Percentiles rank a stretch among this genome's conserved stretches.
Conservation (phyloP, 2,797 vertebrate species). For the Anabacerthia variegaticeps region DNA sequence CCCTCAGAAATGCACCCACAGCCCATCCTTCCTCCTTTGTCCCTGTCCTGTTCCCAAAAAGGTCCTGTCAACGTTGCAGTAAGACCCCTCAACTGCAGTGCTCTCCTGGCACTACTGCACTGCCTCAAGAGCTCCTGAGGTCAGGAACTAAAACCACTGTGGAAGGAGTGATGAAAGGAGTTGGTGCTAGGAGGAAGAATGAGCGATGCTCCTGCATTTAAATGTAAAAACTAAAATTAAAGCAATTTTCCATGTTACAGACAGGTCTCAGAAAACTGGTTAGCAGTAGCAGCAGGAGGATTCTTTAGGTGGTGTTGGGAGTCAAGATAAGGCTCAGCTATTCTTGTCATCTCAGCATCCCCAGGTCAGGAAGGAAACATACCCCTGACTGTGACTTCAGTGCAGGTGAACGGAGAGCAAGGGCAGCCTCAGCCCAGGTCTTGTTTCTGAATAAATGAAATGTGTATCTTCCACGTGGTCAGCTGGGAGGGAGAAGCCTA, state of each 20-base stretch:
- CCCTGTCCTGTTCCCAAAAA: not conserved
- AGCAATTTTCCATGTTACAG: not conserved
- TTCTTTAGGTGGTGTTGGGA: not conserved
- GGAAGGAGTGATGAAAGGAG: not conserved
- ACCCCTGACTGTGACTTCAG: not conserved
- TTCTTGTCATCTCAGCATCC: not conserved
- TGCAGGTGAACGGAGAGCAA: not conserved
- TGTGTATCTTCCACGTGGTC: conserved; percentile 4
- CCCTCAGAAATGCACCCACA: not conserved
- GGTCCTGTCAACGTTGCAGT: not conserved
- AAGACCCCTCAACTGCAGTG: not conserved
- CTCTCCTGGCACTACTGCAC: not conserved
- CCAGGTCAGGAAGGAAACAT: not conserved
- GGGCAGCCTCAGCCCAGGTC: not conserved
- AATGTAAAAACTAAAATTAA: not conserved
- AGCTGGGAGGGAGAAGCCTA: conserved; percentile 23
- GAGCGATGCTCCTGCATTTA: not conserved
- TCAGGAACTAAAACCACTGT: not conserved
- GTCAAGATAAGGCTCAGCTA: not conserved
- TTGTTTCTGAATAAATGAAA: conserved; percentile 44
- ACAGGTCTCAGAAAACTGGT: not conserved
- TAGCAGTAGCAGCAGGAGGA: not conserved
- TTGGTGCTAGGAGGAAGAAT: not conserved
- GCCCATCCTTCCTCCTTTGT: not conserved
- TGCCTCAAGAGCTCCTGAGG: not conserved